phyloP scores from a whole-genome alignment of 2,888 invertebrate species.

The Lissonota sp. region DNA sequence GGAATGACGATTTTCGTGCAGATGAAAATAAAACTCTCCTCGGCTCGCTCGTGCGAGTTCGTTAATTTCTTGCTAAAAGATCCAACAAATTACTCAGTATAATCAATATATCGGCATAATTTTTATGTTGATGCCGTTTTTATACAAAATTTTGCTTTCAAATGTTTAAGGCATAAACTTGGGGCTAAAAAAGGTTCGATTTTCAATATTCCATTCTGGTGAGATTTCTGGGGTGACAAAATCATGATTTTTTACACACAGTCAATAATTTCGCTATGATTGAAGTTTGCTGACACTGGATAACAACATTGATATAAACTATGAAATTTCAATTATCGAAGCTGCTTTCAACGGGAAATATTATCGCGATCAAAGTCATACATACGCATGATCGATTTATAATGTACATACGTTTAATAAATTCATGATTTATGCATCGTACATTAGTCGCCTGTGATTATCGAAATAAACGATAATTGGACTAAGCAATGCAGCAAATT shows the following conservation, averaged over 20 bases:
- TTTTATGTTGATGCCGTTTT: no score
- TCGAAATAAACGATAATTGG: slow-evolving; percentile 51
- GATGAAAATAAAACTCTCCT: neutral
- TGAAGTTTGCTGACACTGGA: no score
- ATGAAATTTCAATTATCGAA: neutral
- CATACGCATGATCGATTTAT: slow-evolving; percentile 33
- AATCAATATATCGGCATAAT: no score
- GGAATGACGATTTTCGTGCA: neutral
- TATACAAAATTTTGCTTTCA: no score
- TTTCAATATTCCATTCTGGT: no score
- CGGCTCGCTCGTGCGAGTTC: neutral
- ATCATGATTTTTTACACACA: no score
- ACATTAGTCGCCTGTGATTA: slow-evolving; percentile 22
- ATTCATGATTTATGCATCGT: slow-evolving; percentile 36
- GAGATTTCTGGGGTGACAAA: no score
- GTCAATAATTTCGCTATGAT: no score
- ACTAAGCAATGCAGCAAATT: slow-evolving; percentile 31
- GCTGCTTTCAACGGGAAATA: slow-evolving; percentile 1
- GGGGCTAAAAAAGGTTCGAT: no score
- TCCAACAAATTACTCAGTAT: no score
- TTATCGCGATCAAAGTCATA: neutral
- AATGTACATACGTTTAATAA: neutral
- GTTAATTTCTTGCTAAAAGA: no score
- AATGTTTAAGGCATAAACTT: no score
- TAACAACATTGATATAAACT: neutral